phyloP scores from a whole-genome alignment of 2,797 vertebrate species.

The Sebastes itinus region DNA sequence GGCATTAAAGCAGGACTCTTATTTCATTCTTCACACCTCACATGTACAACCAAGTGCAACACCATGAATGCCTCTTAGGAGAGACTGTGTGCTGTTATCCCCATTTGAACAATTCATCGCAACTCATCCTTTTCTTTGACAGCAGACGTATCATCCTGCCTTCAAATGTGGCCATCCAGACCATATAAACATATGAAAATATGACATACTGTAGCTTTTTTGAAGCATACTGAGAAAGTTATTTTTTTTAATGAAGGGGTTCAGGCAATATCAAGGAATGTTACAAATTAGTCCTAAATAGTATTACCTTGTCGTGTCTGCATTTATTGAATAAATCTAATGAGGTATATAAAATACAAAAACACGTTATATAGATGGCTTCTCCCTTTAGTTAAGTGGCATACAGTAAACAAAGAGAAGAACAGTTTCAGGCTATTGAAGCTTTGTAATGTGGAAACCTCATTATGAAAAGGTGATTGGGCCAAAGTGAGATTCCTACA shows the following conservation, averaged over 20 bases:
- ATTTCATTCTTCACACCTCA: not conserved
- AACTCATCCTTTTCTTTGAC: not conserved
- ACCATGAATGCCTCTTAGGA: not conserved
- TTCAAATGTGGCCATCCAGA: not conserved
- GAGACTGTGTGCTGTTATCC: not conserved
- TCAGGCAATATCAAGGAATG: not conserved
- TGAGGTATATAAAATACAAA: not conserved
- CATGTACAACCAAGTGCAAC: not conserved
- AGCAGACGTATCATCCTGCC: not conserved
- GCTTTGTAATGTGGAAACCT: constrained; percentile 29
- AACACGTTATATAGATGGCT: not conserved
- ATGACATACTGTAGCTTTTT: not conserved
- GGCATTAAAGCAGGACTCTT: not conserved
- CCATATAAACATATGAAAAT: not conserved
- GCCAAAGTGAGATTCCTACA: constrained; percentile 8
- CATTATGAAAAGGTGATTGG: constrained; percentile 29
- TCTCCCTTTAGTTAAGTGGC: not conserved
- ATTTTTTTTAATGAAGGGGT: not conserved
- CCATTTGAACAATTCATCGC: not conserved
- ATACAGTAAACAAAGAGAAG: not conserved
- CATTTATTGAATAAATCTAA: not conserved
- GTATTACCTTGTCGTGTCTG: no score
- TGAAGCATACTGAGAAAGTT: not conserved
- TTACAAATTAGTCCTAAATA: not conserved
- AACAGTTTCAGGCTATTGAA: constrained; percentile 6